phyloP scores from a whole-genome alignment of 2,113 vertebrate species.

The Paramisgurnus dabryanus region DNA sequence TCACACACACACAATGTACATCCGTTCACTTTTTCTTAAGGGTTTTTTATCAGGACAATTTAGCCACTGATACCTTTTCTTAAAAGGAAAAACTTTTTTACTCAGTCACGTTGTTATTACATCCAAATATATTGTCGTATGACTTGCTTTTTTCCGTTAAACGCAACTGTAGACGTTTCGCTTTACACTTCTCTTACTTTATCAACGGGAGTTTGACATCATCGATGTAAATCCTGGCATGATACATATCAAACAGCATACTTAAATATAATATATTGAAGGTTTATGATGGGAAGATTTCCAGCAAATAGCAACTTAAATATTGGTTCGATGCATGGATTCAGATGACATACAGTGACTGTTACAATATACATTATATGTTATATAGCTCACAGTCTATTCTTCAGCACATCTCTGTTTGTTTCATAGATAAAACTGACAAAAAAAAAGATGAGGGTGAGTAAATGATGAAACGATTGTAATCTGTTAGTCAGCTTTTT shows the following conservation, averaged over 20 bases:
- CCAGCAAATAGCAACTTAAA: neutral
- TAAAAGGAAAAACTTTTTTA: conserved; percentile 23
- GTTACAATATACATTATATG: too few relatives aligned
- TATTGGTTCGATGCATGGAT: neutral
- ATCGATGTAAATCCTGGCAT: neutral
- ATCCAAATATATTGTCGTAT: too few relatives aligned
- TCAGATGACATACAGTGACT: neutral
- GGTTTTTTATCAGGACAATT: conserved; percentile 55
- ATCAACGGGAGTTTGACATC: too few relatives aligned
- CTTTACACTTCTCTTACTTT: too few relatives aligned
- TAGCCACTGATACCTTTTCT: conserved; percentile 25
- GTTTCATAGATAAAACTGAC: too few relatives aligned
- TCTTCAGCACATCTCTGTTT: neutral
- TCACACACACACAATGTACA: neutral
- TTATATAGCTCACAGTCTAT: neutral
- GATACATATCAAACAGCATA: neutral
- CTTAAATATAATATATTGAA: too few relatives aligned
- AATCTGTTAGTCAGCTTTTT: neutral
- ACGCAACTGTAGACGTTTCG: too few relatives aligned
- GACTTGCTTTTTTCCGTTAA: neutral
- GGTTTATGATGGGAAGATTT: neutral
- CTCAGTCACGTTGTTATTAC: too few relatives aligned
- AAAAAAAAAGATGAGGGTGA: neutral
- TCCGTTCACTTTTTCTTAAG: neutral
- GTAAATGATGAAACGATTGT: neutral